A percentile compares a stretch with the other conserved stretches of the same genome.
These are phyloP conservation scores for Pygoscelis antarcticus DNA, from an alignment of 2,113 vertebrate genomes.

Conservation along the genomic window DNA sequence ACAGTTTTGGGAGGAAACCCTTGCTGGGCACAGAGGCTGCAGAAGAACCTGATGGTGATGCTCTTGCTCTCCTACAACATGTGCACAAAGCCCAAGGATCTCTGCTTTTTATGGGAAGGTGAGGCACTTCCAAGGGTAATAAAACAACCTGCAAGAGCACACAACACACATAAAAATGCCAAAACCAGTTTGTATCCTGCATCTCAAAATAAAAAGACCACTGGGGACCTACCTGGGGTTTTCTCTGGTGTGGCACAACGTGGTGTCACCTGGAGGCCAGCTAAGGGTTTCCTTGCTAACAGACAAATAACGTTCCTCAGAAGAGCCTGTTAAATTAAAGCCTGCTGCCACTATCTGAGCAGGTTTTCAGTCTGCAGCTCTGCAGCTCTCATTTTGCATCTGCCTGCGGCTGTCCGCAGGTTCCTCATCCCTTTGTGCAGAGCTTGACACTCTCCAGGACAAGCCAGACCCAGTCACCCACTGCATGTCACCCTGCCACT, in stretches of 20 bases:
- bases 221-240: background rate
- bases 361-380: background rate
- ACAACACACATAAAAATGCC: background rate
- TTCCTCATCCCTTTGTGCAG: background rate
- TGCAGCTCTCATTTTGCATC: background rate
- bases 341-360: background rate
- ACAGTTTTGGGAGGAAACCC: background rate
- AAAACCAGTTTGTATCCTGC: background rate
- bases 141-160: background rate
- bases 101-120: background rate
- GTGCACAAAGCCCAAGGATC: background rate
- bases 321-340: background rate
- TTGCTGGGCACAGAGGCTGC: background rate
- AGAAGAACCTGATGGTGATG: background rate
- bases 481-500: background rate
- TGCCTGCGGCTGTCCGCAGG: background rate
- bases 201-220: background rate
- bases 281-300: background rate
- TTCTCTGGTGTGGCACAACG: background rate
- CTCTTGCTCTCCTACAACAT: accelerated
- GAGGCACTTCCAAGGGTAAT: background rate
- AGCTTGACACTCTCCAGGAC: background rate
- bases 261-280: background rate
- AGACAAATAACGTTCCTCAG: background rate
- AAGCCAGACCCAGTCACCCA: background rate